phyloP scores from a whole-genome alignment of 53 echinoderm and acorn worm genomes.

The Paracentrotus lividus region DNA sequence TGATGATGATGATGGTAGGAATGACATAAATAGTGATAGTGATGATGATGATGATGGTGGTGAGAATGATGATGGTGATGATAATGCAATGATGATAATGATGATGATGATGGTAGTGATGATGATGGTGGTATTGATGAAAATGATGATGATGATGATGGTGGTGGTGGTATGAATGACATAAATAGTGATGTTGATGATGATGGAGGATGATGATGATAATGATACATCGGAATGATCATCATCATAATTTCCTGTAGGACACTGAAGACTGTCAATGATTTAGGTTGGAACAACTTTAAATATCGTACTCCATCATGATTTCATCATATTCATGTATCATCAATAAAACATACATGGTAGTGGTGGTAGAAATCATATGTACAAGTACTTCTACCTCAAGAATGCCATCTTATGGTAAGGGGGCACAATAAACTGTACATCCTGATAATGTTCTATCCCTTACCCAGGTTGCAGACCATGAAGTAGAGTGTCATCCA shows the following conservation, averaged over 20 bases:
- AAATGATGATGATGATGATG: not conserved
- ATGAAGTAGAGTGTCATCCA: slow-evolving; percentile 98
- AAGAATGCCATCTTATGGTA: not conserved
- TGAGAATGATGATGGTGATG: not conserved
- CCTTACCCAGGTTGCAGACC: slow-evolving; percentile 87
- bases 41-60: slow-evolving; percentile 24
- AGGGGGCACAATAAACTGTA: not conserved
- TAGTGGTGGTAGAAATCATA: not conserved
- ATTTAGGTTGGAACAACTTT: not conserved
- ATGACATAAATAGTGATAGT: too few relatives aligned
- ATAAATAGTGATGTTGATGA: not conserved
- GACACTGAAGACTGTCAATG: not conserved
- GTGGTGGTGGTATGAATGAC: not conserved
- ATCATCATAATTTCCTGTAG: not conserved
- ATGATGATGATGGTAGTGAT: slow-evolving; percentile 2
- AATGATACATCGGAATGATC: not conserved
- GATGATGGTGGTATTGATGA: slow-evolving; percentile 9
- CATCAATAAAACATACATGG: not conserved
- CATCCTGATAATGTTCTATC: too few relatives aligned
- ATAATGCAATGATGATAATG: slow-evolving; percentile 9
- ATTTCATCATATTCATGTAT: too few relatives aligned
- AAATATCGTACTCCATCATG: too few relatives aligned
- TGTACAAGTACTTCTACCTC: not conserved
- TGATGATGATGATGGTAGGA: slow-evolving; percentile 15
- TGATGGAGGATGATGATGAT: slow-evolving; percentile 12